Evolutionary conservation across 2,113 vertebrate genomes (phyloP).

Genomic region (Mesembrinibis cayennensis): DNA sequence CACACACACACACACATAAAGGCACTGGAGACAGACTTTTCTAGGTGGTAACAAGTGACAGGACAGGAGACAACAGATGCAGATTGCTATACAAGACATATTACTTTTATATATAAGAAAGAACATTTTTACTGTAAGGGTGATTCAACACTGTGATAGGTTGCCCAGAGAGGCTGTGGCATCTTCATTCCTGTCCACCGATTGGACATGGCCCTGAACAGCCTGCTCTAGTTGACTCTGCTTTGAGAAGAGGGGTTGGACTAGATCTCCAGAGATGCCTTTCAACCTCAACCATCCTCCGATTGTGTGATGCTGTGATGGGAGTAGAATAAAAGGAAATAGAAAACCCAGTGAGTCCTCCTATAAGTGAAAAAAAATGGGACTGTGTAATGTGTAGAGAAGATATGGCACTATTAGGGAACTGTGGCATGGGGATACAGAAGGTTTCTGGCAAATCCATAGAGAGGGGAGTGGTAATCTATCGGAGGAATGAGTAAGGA

Average conservation of each 20-base stretch:
- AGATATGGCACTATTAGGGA: neutral
- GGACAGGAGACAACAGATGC: neutral
- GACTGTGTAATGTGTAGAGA: neutral
- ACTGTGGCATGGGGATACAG: too few species aligned
- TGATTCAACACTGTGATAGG: neutral
- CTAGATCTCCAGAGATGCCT: neutral
- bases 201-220: neutral
- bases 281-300: neutral
- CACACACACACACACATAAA: neutral
- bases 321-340: neutral
- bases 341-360: neutral
- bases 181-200: neutral
- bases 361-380: neutral
- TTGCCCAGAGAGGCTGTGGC: neutral
- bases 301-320: neutral
- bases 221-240: neutral
- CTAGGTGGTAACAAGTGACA: neutral
- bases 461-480: neutral
- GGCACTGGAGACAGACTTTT: neutral
- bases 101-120: neutral
- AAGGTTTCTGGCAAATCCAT: neutral
- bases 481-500: neutral
- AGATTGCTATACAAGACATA: neutral
- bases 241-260: neutral
- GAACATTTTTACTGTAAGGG: neutral